These are phyloP conservation scores for Lutjanus campechanus DNA, from an alignment of 2,797 vertebrate species.

Conservation along the genomic window DNA sequence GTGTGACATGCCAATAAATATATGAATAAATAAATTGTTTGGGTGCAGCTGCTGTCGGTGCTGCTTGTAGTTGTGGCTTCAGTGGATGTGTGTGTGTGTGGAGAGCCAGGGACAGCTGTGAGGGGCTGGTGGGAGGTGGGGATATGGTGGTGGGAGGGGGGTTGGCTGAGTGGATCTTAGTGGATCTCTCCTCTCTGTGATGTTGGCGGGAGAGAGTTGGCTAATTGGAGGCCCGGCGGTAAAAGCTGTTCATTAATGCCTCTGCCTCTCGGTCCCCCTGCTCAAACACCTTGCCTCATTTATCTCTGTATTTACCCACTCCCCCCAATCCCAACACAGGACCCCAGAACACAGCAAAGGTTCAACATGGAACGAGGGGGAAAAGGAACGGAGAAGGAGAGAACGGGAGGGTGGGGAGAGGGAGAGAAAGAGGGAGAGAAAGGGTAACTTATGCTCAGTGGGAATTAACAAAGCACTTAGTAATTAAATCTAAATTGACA, in stretches of 20 bases:
- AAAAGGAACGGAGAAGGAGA: constrained; percentile 46
- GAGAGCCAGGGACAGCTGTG: constrained; percentile 44
- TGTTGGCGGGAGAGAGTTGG: constrained; percentile 70
- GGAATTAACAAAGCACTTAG: constrained; percentile 94
- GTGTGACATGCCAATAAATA: not conserved
- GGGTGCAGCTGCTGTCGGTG: not conserved
- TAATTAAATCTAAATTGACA: constrained; percentile 99
- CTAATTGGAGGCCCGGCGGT: constrained; percentile 85
- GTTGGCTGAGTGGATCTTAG: constrained; percentile 58
- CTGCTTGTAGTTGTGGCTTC: not conserved
- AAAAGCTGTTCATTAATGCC: constrained; percentile 85
- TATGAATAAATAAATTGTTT: not conserved
- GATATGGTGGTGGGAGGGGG: not conserved
- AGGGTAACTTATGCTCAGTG: constrained; percentile 87
- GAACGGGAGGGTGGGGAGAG: constrained; percentile 49
- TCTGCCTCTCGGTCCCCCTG: constrained; percentile 74
- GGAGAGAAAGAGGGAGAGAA: constrained; percentile 58
- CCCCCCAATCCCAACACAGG: constrained; percentile 68
- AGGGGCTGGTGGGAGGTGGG: constrained; percentile 28
- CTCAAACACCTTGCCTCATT: constrained; percentile 84
- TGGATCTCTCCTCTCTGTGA: constrained; percentile 75
- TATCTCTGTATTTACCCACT: constrained; percentile 81
- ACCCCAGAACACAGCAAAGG: constrained; percentile 73
- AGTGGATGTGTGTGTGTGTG: constrained; percentile 25
- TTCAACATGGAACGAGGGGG: constrained; percentile 65